phyloP scores from a whole-genome alignment of 1,140 invertebrate species.

The Aricia agestis region DNA sequence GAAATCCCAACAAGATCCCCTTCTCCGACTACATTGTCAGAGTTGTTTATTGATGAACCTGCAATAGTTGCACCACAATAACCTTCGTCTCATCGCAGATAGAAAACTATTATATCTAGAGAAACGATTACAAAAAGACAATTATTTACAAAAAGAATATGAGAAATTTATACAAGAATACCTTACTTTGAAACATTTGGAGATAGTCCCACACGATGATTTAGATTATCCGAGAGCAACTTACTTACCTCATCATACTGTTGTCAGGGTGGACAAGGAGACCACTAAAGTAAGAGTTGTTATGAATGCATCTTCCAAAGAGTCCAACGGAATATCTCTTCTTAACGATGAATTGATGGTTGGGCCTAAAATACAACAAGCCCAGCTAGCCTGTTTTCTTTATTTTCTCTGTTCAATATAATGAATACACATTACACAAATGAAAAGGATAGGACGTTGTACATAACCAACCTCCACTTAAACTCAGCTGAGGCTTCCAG shows the following conservation, averaged over 20 bases:
- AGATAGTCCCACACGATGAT: constrained; percentile 27
- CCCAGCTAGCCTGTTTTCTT: too few species aligned
- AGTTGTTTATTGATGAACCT: too few species aligned
- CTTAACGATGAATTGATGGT: constrained; percentile 26
- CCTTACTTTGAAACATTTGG: constrained; percentile 30
- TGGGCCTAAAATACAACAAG: constrained; percentile 21
- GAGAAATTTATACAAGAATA: constrained; percentile 36
- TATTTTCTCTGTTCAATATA: too few species aligned
- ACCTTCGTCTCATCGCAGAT: constrained; percentile 12
- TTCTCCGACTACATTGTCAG: too few species aligned
- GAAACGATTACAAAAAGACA: constrained; percentile 21
- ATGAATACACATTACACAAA: too few species aligned
- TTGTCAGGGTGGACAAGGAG: constrained; percentile 33
- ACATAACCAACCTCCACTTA: too few species aligned
- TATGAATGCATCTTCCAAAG: constrained; percentile 27
- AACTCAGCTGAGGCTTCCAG: too few species aligned
- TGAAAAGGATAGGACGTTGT: too few species aligned
- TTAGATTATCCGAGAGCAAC: constrained; percentile 14
- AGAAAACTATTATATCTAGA: constrained; percentile 25
- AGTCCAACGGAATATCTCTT: constrained; percentile 21
- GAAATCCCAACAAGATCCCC: too few species aligned
- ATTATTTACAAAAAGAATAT: constrained; percentile 29
- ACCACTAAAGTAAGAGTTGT: constrained; percentile 36
- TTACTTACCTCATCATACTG: constrained; percentile 35
- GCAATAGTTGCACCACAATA: too few species aligned